A percentile compares a stretch with the other conserved stretches of the same genome.
phyloP scores from a whole-genome alignment of 1,140 invertebrate genomes.

The Bombus consobrinus region DNA sequence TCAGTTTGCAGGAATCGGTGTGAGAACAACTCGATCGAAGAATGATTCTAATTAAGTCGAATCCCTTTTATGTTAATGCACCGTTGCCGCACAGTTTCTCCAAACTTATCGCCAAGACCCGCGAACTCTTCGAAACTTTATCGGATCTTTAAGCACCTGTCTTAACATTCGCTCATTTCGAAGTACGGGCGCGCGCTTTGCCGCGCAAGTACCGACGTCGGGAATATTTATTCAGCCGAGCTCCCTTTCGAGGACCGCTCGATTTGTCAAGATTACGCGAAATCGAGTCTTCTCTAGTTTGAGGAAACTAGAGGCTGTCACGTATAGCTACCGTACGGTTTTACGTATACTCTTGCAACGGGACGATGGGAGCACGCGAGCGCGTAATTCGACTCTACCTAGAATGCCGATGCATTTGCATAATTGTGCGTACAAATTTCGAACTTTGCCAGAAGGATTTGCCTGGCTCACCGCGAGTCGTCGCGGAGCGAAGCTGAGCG shows the following conservation, averaged over 20 bases:
- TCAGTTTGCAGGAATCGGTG: neutral
- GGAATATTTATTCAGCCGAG: constrained; percentile 57
- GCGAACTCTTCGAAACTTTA: constrained; percentile 28
- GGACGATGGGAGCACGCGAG: neutral
- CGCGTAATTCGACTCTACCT: neutral
- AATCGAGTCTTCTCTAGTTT: constrained; percentile 31
- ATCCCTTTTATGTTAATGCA: constrained; percentile 43
- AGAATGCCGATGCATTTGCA: constrained; percentile 76
- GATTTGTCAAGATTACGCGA: constrained; percentile 67
- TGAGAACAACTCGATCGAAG: neutral
- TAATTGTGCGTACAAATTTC: constrained; percentile 80
- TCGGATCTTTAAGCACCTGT: constrained; percentile 16
- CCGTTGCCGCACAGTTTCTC: neutral
- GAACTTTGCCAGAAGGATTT: constrained; percentile 76
- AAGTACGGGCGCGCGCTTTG: neutral
- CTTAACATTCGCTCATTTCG: constrained; percentile 13
- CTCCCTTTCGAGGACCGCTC: constrained; percentile 14
- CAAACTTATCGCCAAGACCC: constrained; percentile 38
- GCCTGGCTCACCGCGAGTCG: constrained; percentile 50
- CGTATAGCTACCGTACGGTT: neutral
- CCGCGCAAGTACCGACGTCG: neutral
- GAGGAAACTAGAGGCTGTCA: constrained; percentile 1
- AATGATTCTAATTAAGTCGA: constrained; percentile 38
- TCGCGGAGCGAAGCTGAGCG: neutral
- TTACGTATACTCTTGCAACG: neutral